Base-by-base conservation (phyloP, 1,140 invertebrate species). In the Melitaea cinxia region DNA sequence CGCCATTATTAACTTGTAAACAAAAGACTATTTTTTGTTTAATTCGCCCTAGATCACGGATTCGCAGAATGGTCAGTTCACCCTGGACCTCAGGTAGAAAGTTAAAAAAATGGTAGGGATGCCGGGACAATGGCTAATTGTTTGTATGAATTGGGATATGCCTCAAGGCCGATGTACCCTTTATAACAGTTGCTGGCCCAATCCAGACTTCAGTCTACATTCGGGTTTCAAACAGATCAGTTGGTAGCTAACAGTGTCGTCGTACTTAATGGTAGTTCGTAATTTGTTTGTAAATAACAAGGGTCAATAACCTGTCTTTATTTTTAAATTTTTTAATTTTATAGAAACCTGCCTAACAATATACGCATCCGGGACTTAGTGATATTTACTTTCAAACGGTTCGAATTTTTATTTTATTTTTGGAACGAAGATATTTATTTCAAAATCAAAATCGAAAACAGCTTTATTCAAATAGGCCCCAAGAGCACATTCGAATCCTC, bases 191-290 rank as follows among this genome's bases (percentile, higher is more conserved):
- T 75, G 53, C 78, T 72, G 73, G 72, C 78, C 68, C 72, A 77
- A 81, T 84, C 85, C 85, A 80, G 85, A 78, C 80, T 85, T 88
- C 88, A 90, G 85, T 90, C 80, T 81, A 73, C 69, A 75, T 87
- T 81, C 68, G 78, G 73, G 70, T 74, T 72, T 80, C 82, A 79
- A 49, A 39, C 77, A 75, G 82, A 64, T 71, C 85, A 83, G 77
- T 82, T 81, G 79, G 66, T 72, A 47, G 56, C 70, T 60, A 42
- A 68, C 35, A 56, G 49, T 68, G 67, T 71, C 26, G 67, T 42
- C 60, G 60, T 73, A 47, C 55, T 54, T n/a, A n/a, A n/a, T n/a
- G n/a, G n/a, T n/a, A 47, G 50, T 58, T 72, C 55, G 57, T 37
- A 52, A 74, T 72, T 72, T 89, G 83, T 88, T 86, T 84, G 78